Base-by-base conservation (phyloP, 1,140 invertebrate genomes). In the Carcinoscorpius rotundicauda region DNA sequence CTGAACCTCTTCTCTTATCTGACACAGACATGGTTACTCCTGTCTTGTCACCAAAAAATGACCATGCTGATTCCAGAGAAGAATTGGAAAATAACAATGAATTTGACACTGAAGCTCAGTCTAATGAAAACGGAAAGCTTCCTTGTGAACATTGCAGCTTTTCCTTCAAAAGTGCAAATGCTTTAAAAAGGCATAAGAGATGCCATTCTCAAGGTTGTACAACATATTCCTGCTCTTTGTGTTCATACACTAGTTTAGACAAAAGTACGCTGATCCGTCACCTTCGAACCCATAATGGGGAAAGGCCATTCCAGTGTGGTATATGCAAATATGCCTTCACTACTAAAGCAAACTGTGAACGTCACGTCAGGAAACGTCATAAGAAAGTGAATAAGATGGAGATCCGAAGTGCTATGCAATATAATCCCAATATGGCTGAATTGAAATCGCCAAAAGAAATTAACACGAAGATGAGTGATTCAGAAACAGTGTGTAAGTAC, bases 291-390 rank as follows among this genome's bases (percentile, higher is more conserved):
- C 94, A 98, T 77, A 97, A 95, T 73, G 93, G 93, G 0, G 93
- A 96, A 72, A 81, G 93, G 4, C 94, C 93, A 0, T 98, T 92
- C 73, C 89, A 96, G 73, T 97, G 95, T 73, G 84, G 85, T 2
- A 82, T 95, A 3, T 98, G 95, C 76, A 90, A 92, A 71, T 96
- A 91, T 71, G 91, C 92, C 3, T 98, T 97, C 76, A 97, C 94
- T 3, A 98, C 94, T 0, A 97, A 97, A 71, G 80, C 81, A 85
- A 98, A 80, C 80, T 97, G 73, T 80, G 93, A 73, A 89, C 72
- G 81, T 49, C 81, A 82, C 72, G 73, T 82, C 57, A 76, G 78
- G 61, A 97, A 80, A 80, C 91, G 78, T 3, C 94, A 98, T 73
- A 85, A 86, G 0, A 88, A 92, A 79, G 80, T 85, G 56, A 83